Conservation (phyloP, 2,113 vertebrate species). For the Amphiprion percula region DNA sequence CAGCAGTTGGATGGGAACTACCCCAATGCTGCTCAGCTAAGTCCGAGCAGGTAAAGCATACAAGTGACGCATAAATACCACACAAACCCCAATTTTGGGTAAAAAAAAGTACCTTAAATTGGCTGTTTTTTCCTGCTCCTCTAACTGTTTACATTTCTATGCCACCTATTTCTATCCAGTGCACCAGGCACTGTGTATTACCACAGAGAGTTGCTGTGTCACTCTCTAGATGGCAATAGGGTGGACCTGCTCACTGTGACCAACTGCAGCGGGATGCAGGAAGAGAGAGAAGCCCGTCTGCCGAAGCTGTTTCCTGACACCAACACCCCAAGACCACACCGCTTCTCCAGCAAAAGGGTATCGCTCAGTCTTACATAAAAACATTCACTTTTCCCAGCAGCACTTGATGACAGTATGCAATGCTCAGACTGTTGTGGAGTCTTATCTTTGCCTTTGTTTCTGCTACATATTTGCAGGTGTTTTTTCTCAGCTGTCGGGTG, state of each 20-base stretch:
- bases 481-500: constrained; percentile 96
- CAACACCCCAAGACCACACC: constrained; percentile 87
- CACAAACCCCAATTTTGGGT: not conserved
- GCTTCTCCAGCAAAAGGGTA: constrained; percentile 92
- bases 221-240: constrained; percentile 92
- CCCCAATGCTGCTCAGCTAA: constrained; percentile 83
- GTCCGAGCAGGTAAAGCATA: constrained; percentile 86
- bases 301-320: constrained; percentile 94
- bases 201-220: constrained; percentile 94
- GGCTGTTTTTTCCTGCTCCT: not conserved
- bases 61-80: not conserved
- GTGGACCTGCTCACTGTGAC: constrained; percentile 96
- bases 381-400: not conserved
- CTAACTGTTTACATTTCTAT: not conserved
- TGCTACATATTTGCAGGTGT: constrained; percentile 84
- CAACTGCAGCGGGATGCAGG: constrained; percentile 92
- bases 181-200: constrained; percentile 90
- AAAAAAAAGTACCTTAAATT: not conserved
- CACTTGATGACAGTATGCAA: fast-evolving
- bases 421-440: not conserved
- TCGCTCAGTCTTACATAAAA: not conserved
- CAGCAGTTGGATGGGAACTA: constrained; percentile 89
- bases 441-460: not conserved
- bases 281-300: constrained; percentile 91
- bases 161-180: constrained; percentile 71